Evolutionary conservation across 2,113 vertebrate species (phyloP).

Genomic region (Promerops cafer): DNA sequence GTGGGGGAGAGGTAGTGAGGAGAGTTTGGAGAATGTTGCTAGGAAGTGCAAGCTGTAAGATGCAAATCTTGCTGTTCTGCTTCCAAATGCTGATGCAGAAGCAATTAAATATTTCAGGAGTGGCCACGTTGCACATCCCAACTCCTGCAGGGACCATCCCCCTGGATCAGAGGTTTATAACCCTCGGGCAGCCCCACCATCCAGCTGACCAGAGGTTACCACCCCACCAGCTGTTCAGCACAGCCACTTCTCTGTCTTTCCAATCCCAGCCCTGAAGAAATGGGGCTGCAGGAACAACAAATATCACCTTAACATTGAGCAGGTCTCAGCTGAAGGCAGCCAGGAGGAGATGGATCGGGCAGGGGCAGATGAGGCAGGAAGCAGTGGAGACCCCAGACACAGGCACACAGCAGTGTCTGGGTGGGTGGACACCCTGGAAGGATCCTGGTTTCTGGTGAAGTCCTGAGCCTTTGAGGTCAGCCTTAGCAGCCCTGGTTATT

Average conservation of each 20-base stretch:
- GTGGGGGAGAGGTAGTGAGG: not conserved
- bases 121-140: accelerated
- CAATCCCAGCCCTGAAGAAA: not conserved
- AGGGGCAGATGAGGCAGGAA: not conserved
- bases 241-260: not conserved
- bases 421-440: accelerated
- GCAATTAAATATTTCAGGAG: not conserved
- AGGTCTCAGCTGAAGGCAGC: not conserved
- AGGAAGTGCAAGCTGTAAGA: not conserved
- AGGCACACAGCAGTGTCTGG: not conserved
- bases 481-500: not conserved
- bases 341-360: accelerated
- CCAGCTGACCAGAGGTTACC: not conserved
- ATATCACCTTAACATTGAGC: not conserved
- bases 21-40: not conserved
- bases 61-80: not conserved
- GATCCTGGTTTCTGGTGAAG: not conserved
- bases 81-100: not conserved
- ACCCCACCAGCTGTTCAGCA: not conserved
- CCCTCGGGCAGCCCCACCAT: not conserved
- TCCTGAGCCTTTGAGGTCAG: not conserved
- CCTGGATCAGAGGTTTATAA: not conserved
- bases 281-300: not conserved
- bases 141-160: not conserved
- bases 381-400: not conserved